Base-by-base conservation (phyloP, 2,888 invertebrate genomes). In the Nymphalis urticae region DNA sequence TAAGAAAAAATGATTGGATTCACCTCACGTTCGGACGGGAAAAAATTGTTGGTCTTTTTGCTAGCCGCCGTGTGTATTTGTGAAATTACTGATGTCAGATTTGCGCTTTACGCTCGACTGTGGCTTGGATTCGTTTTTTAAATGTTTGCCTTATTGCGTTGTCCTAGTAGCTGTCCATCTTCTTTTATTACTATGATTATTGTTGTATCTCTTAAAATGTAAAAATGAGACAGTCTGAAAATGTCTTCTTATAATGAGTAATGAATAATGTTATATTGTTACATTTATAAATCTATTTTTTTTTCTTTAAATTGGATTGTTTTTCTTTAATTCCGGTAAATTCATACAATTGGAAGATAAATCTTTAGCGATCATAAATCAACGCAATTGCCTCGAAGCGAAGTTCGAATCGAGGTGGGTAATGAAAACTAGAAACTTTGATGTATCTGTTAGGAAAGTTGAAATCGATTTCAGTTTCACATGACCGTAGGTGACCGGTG, bases 1-100 rank as follows among this genome's bases (percentile, higher is more conserved):
- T 85, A 87, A 85, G 86, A 89, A 86, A 86, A 85, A 87, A 86
- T 84, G 84, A 89, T 88, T 82, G 86, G 79, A 90, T 90, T 89
- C 90, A 77, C 80, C 86, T 88, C 90, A 90, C 90, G 90, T 87
- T 76, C 84, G 80, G 80, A 77, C 56, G 56, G 56, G 80, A 79
- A 82, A 86, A 86, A 85, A 84, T 82, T 80, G 80, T 78, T 75
- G 80, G 77, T 79, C 80, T 80, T 86, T 88, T 85, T 82, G 80
- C 82, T 72, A 64, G 61, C 76, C 80, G 17, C 75, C 72, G 78
- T 81, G 85, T 86, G 85, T 75, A 72, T 74, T 75, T 74, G 72
- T 65, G 62, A 73, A 75, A 74, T 77, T 74, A 72, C 74, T 66
- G 71, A 72, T 72, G 62, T 48, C 73, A 62, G 65, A 66, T 72